A percentile compares a stretch with the other conserved stretches of the same genome.
Evolutionary conservation across 2,113 vertebrate species (phyloP).

Genomic region (Chlamydotis undulata): DNA sequence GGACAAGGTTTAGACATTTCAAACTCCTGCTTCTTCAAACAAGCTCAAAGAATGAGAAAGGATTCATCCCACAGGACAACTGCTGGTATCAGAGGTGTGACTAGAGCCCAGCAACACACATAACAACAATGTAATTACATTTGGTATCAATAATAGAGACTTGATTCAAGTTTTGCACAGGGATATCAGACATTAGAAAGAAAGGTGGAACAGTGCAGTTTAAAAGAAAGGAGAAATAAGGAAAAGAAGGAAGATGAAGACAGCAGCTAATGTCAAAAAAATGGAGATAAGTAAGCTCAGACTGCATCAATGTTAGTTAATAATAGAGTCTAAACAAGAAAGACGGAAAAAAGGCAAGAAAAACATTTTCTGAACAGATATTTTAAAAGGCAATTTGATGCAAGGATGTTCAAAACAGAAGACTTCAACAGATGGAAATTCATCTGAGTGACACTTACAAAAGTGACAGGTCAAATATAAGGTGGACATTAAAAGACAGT

Average conservation of each 20-base stretch:
- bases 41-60: neutral
- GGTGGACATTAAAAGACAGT: neutral
- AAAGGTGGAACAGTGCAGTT: neutral
- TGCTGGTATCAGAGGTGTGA: neutral
- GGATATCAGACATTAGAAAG: neutral
- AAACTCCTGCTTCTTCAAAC: neutral
- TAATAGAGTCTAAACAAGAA: neutral
- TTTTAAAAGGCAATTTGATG: neutral
- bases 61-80: neutral
- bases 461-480: neutral
- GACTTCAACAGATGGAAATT: neutral
- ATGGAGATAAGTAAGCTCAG: neutral
- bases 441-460: neutral
- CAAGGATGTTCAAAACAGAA: neutral
- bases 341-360: neutral
- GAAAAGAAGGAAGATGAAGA: neutral
- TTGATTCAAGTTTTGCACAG: neutral
- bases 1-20: neutral
- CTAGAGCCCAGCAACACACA: neutral
- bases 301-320: neutral
- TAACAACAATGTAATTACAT: neutral
- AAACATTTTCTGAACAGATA: neutral
- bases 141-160: neutral
- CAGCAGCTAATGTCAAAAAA: neutral
- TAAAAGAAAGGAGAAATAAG: neutral